These are phyloP conservation scores for Clarias fuscus DNA, from an alignment of 2,797 vertebrate genomes.

Conservation along the genomic window DNA sequence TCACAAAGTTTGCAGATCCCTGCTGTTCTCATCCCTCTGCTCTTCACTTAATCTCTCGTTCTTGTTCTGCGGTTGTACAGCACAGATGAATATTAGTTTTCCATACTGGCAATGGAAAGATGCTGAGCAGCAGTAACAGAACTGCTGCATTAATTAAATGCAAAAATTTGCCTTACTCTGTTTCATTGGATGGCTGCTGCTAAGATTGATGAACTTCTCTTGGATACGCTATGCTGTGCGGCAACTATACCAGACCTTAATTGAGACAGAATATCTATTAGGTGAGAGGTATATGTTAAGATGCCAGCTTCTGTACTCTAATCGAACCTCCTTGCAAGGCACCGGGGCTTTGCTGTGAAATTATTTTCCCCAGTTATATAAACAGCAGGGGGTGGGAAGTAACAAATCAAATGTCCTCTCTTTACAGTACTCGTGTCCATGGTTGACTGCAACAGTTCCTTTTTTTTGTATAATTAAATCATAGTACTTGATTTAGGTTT, in stretches of 20 bases:
- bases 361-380: constrained; percentile 45
- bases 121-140: constrained; percentile 77
- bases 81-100: constrained; percentile 60
- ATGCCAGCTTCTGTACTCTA: constrained; percentile 74
- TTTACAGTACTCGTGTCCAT: background rate
- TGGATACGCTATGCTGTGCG: constrained; percentile 70
- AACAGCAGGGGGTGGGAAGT: constrained; percentile 6
- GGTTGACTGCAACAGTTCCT: background rate
- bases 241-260: constrained; percentile 77
- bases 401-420: background rate
- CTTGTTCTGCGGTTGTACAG: constrained; percentile 46
- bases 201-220: constrained; percentile 78
- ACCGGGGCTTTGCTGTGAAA: constrained; percentile 54
- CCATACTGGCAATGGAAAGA: constrained; percentile 67
- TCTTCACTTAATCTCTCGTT: constrained; percentile 52
- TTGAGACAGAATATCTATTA: constrained; percentile 79
- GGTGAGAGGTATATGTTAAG: constrained; percentile 72
- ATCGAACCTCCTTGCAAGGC: constrained; percentile 56
- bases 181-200: constrained; percentile 69
- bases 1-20: constrained; percentile 78
- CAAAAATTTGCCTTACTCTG: constrained; percentile 77
- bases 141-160: constrained; percentile 81
- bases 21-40: constrained; percentile 67
- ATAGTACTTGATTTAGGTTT: background rate
- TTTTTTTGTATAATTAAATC: background rate